These are phyloP conservation scores for Dicranocentrus wangi DNA, from an alignment of 2,888 invertebrate genomes.

Conservation along the genomic window DNA sequence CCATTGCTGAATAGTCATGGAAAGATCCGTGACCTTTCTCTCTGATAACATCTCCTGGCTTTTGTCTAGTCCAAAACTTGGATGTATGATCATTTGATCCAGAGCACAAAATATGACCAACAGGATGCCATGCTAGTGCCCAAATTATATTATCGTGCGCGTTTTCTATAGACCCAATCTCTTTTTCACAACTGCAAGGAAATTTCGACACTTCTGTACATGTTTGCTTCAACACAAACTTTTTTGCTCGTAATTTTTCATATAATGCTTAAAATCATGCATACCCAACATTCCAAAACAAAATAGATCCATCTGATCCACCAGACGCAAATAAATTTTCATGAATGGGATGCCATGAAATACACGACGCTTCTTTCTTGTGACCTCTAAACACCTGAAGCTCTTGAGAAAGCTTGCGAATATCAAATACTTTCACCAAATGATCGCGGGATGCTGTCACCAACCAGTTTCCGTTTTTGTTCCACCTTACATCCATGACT, in stretches of 20 bases:
- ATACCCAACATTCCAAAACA: conserved; percentile 99
- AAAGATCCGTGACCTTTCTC: conserved; percentile 80
- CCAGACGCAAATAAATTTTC: conserved; percentile 98
- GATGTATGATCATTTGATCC: conserved; percentile 99
- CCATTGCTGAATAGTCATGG: conserved; percentile 77
- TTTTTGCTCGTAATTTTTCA: too few species aligned
- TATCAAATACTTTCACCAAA: conserved; percentile 96
- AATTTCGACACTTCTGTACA: conserved; percentile 1
- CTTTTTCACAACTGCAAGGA: conserved; percentile 88
- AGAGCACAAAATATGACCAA: conserved; percentile 98
- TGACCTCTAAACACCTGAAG: conserved; percentile 98
- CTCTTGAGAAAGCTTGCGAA: conserved; percentile 95
- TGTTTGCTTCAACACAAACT: too few species aligned
- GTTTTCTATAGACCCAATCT: conserved; percentile 97
- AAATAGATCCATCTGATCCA: conserved; percentile 97
- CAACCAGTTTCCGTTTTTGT: conserved; percentile 99
- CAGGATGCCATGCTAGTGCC: conserved; percentile 99
- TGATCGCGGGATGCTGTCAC: conserved; percentile 99
- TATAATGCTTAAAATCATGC: too few species aligned
- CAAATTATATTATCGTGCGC: conserved; percentile 99
- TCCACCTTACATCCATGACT: conserved; percentile 99
- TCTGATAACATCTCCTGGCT: conserved; percentile 98
- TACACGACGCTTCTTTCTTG: conserved; percentile 97
- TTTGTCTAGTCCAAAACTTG: conserved; percentile 99
- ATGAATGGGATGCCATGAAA: conserved; percentile 98